phyloP scores from a whole-genome alignment of 2,797 vertebrate species.

The Cetoscarus ocellatus region DNA sequence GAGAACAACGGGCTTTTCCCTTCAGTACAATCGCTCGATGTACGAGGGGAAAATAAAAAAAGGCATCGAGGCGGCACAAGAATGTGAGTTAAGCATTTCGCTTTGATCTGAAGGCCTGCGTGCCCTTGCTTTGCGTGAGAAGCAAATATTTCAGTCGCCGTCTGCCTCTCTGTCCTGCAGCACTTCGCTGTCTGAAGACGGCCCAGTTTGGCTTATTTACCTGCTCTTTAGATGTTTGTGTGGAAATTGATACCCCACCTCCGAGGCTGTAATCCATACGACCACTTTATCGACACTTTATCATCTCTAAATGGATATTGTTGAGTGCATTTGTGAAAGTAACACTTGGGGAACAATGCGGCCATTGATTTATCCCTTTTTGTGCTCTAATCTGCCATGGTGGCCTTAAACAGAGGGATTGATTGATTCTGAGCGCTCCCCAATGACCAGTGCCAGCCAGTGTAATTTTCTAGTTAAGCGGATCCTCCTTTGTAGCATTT shows the following conservation, averaged over 20 bases:
- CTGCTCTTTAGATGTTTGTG: background rate
- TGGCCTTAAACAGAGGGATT: conserved; percentile 82
- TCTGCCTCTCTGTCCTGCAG: conserved; percentile 22
- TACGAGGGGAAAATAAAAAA: conserved; percentile 10
- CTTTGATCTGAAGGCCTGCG: conserved; percentile 74
- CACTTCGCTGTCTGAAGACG: conserved; percentile 1
- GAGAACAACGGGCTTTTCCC: conserved; percentile 64
- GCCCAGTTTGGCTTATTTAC: conserved; percentile 21
- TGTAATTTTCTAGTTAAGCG: conserved; percentile 84
- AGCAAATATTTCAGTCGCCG: conserved; percentile 48
- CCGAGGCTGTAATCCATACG: conserved; percentile 83
- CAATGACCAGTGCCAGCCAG: conserved; percentile 79
- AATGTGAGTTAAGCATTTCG: conserved; percentile 64
- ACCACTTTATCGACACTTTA: conserved; percentile 86
- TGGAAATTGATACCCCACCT: conserved; percentile 19
- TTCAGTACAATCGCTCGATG: conserved; percentile 49
- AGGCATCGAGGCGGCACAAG: conserved; percentile 37
- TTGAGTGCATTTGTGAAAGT: conserved; percentile 86
- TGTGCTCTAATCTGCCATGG: conserved; percentile 83
- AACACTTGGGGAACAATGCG: conserved; percentile 88
- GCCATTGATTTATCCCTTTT: conserved; percentile 92
- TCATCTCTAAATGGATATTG: conserved; percentile 82
- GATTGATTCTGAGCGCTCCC: conserved; percentile 86
- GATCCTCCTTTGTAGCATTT: conserved; percentile 90
- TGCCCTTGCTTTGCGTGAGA: conserved; percentile 50